phyloP scores from a whole-genome alignment of 1,140 invertebrate genomes.

The Belonocnema kinseyi region DNA sequence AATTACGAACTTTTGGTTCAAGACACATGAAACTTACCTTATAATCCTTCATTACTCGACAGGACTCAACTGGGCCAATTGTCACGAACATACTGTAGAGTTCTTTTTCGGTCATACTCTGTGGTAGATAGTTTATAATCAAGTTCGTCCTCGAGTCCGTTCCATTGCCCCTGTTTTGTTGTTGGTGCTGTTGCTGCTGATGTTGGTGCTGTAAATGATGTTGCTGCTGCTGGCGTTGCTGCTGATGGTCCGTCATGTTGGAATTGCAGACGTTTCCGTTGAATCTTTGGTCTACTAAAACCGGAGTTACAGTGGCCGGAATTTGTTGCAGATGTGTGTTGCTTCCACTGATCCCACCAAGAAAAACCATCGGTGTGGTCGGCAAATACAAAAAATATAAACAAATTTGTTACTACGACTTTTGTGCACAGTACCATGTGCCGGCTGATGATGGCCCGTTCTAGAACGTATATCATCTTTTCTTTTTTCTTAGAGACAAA shows the following conservation, averaged over 20 bases:
- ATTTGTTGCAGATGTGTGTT: constrained; percentile 41
- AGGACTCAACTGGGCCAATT: constrained; percentile 90
- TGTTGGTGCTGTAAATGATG: constrained; percentile 36
- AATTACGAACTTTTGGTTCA: not conserved
- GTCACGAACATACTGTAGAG: constrained; percentile 91
- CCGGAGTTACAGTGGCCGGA: constrained; percentile 15
- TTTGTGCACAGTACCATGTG: constrained; percentile 58
- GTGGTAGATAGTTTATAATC: constrained; percentile 97
- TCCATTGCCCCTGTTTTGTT: constrained; percentile 58
- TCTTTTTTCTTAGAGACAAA: constrained; percentile 50
- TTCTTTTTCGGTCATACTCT: constrained; percentile 93
- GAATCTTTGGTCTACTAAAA: constrained; percentile 37
- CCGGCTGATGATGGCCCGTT: constrained; percentile 47
- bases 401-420: constrained; percentile 75
- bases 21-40: constrained; percentile 77
- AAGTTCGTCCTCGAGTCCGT: constrained; percentile 83
- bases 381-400: constrained; percentile 77
- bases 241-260: constrained; percentile 67
- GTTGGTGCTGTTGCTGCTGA: constrained; percentile 48
- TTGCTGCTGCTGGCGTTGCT: constrained; percentile 49
- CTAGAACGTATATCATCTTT: constrained; percentile 54
- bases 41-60: constrained; percentile 94
- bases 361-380: constrained; percentile 66
- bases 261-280: constrained; percentile 33
- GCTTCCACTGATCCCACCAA: constrained; percentile 67